A percentile compares a stretch with the other conserved stretches of the same genome.
Evolutionary conservation across 2,113 vertebrate species (phyloP).

Genomic region (Oceanites oceanicus): DNA sequence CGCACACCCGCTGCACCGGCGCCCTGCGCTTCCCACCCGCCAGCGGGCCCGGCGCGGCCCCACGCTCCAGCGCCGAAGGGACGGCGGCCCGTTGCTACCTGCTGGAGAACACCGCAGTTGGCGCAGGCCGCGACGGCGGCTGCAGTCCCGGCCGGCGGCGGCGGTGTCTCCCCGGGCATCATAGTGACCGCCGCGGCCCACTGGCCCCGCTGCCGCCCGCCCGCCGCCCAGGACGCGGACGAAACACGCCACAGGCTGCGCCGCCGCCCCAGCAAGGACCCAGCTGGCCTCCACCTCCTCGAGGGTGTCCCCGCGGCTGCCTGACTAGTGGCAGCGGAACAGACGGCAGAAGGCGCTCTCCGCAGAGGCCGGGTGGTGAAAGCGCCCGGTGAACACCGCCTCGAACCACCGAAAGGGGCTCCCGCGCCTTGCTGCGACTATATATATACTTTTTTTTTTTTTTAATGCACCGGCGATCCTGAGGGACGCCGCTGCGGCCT

Average conservation of each 20-base stretch:
- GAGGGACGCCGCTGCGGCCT: no score
- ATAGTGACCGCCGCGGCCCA: constrained; percentile 68
- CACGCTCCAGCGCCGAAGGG: neutral
- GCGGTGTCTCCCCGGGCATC: constrained; percentile 91
- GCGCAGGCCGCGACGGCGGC: constrained; percentile 78
- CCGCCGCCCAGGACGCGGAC: no score
- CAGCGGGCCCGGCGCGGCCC: neutral
- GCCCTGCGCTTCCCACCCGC: neutral
- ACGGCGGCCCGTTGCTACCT: neutral
- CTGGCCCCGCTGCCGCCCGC: neutral
- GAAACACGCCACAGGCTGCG: fast-evolving
- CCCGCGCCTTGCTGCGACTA: fast-evolving
- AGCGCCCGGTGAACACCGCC: fast-evolving
- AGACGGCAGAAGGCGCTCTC: fast-evolving
- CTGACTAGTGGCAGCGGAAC: neutral
- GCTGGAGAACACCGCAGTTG: constrained; percentile 87
- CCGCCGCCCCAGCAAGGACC: neutral
- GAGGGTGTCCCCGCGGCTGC: fast-evolving
- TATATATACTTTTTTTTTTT: no score
- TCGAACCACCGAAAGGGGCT: fast-evolving
- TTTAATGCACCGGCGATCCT: no score
- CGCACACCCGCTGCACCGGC: fast-evolving
- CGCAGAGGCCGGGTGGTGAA: neutral
- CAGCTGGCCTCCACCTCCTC: fast-evolving
- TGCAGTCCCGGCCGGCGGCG: constrained; percentile 75